These are phyloP conservation scores for Microtus ochrogaster DNA, from an alignment of 2,113 vertebrate species.

Conservation along the genomic window DNA sequence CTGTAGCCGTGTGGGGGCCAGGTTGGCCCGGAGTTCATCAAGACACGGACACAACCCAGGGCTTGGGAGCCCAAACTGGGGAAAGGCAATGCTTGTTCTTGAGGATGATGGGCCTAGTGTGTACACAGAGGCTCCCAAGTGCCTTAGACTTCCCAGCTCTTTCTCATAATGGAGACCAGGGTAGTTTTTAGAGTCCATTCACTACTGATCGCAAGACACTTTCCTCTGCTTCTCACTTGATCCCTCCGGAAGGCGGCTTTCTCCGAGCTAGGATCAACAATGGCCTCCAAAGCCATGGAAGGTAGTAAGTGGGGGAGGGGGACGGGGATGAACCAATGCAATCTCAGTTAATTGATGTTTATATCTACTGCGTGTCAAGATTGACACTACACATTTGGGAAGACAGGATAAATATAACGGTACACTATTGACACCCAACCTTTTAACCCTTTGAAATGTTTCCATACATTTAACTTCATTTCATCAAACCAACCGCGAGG, in stretches of 20 bases:
- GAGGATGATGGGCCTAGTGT: neutral
- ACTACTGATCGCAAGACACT: neutral
- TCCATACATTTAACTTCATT: neutral
- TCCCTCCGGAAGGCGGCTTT: neutral
- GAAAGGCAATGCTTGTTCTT: neutral
- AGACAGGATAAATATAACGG: neutral
- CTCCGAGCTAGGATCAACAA: neutral
- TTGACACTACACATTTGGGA: neutral
- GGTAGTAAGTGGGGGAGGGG: no score
- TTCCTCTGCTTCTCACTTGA: neutral
- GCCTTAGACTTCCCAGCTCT: neutral
- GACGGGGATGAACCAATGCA: neutral
- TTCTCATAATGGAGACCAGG: no score
- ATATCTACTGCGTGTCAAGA: neutral
- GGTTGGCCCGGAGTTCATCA: neutral
- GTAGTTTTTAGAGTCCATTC: neutral
- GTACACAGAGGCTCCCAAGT: neutral
- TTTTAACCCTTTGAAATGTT: neutral
- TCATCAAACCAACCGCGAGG: neutral
- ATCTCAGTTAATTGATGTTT: neutral
- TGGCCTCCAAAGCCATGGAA: neutral
- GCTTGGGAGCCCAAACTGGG: neutral
- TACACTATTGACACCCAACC: neutral
- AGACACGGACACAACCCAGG: neutral
- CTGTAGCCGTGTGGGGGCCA: neutral